Base-by-base conservation (phyloP, 64 coral and sea anemone genomes). In the Montipora foliosa region DNA sequence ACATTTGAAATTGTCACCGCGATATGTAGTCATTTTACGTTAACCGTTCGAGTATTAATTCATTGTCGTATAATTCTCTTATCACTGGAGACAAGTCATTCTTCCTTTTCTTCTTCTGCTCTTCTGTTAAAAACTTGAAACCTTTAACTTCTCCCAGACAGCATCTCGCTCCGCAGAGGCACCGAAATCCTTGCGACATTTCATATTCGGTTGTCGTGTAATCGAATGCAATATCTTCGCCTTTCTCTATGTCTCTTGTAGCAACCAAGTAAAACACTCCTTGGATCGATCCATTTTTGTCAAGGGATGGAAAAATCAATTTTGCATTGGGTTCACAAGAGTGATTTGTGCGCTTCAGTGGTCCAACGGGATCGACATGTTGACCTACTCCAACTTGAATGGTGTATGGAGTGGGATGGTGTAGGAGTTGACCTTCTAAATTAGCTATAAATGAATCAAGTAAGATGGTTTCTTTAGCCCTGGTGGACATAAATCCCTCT, bases 221-320 rank as follows among this genome's bases (percentile, higher is more conserved):
- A 72, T 91, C 79, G 70, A 73, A 82, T 11, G 89, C 83, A 21
- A 91, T 83, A n/a, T 50, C 79, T 80, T 91, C 89, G n/a, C 89
- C 89, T 49, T 91, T 83, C 24, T 20, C 8, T 64, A 91, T 91
- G 13, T 91, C 89, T 6, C 79, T 44, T 3, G 16, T 59, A 10
- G 89, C 61, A 11, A 91, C 46, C 21, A 91, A 44, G 68, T 83
- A 49, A 37, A 37, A 37, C 37, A 1, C 37, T 79, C 89, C 82
- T 4, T 47, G 50, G 7, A 83, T 19, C 15, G 47, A 29, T n/a
- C 75, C 8, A 29, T 62, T 67, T 5, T 19, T 66, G n/a, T 53
- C 3, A 71, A 83, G 45, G 8, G 44, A 62, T 24, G 9, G 8
- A 47, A 12, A 80, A 22, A 80, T 14, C 46, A 80, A 80, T 48